Evolutionary conservation across 2,797 vertebrate species (phyloP), one percentile per base, ranked within the genome.

Genomic region (Dendrocincla fuliginosa): DNA sequence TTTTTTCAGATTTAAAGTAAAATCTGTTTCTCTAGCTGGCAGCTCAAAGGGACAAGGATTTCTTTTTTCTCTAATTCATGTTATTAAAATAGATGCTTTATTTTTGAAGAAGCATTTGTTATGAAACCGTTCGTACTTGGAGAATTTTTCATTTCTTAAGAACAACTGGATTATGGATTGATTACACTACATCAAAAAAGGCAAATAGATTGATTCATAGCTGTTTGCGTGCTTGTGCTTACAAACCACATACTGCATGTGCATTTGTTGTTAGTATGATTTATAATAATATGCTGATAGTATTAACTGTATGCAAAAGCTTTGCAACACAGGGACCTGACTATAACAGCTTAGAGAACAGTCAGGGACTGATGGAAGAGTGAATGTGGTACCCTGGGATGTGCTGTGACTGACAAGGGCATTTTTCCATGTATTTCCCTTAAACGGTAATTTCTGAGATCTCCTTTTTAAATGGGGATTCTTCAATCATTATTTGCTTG

Each of bases 61-160:
- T 35, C 55, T 69, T 64, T 44, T 18, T 46, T 63, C 35, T 15
- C 7, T 7, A 90, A 37, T 30, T 70, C 57, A 23, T n/a, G 3
- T 86, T 84, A 88, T 86, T 86, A 81, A 94, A 92, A 94, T 69
- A 91, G 67, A 93, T 84, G 41, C 61, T 70, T 93, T 44, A 47
- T 87, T 95, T 93, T 89, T 88, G 9, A 33, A 90, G 63, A 70
- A 79, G 8, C 30, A 56, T 75, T 86, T 91, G 61, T 46, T 83
- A 80, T 68, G 61, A 89, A 92, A 75, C 55, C 32, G 73, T 63
- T 86, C 91, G 39, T 30, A 52, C 33, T 76, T 57, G 25, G 41
- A 93, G 76, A 93, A 84, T 84, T 96, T 95, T 94, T 87, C 67
- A 57, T 93, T 86, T 90, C 63, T 32, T 70, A 63, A 87, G 55